Evolutionary conservation across 2,797 vertebrate species (phyloP).

Genomic region (Avahi laniger): DNA sequence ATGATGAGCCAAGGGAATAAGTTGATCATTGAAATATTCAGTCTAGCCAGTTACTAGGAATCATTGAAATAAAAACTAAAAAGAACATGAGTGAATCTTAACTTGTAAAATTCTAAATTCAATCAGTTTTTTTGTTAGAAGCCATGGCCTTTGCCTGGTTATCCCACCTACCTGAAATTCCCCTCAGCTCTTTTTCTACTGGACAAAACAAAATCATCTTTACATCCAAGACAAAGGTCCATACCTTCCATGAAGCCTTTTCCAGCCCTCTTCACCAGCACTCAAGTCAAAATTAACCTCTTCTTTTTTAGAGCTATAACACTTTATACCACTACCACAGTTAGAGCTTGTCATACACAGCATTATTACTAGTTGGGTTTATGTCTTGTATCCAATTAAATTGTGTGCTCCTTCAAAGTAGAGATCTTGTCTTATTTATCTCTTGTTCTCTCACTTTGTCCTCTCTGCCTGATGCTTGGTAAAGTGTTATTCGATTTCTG

Average conservation of each 20-base stretch:
- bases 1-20: background rate
- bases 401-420: background rate
- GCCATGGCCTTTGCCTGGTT: background rate
- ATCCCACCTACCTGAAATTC: background rate
- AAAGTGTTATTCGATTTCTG: background rate
- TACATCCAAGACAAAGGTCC: background rate
- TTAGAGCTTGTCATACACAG: background rate
- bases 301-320: background rate
- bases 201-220: slow-evolving; percentile 7
- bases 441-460: background rate
- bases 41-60: background rate
- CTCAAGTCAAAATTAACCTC: background rate
- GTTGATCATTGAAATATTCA: background rate
- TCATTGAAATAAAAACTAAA: slow-evolving; percentile 16
- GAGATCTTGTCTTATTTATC: background rate
- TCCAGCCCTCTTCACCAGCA: background rate
- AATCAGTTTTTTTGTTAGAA: background rate
- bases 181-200: background rate
- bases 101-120: background rate
- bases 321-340: background rate
- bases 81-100: background rate
- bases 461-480: background rate
- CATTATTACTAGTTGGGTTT: background rate
- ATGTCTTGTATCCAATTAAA: background rate
- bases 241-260: background rate